phyloP scores from a whole-genome alignment of 2,888 invertebrate genomes.

The Cephus pulcher region DNA sequence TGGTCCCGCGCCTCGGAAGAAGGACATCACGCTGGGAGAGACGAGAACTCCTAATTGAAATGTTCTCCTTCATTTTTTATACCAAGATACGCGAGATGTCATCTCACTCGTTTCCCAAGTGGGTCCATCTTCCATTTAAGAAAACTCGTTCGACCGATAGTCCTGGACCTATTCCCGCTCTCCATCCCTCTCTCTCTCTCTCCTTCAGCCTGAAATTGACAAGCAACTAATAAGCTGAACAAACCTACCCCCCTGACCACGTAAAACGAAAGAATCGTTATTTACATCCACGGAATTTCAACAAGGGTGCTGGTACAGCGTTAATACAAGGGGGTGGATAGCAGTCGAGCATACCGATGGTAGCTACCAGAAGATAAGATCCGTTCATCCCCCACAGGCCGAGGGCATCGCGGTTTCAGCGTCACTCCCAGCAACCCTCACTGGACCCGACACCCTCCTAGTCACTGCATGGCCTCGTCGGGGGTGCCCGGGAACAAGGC shows the following conservation, averaged over 20 bases:
- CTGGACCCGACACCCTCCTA: conserved; percentile 24
- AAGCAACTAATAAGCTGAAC: not conserved
- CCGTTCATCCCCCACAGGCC: conserved; percentile 47
- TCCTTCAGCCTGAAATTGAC: not conserved
- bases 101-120: conserved; percentile 27
- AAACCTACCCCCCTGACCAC: not conserved
- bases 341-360: conserved; percentile 25
- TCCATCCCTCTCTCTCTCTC: not conserved
- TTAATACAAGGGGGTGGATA: not conserved
- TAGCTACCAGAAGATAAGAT: conserved; percentile 51
- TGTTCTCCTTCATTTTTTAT: conserved; percentile 60
- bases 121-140: not conserved
- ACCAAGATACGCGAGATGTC: conserved; percentile 50
- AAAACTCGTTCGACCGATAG: not conserved
- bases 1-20: conserved; percentile 41
- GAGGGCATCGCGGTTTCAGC: conserved; percentile 51
- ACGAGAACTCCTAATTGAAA: conserved; percentile 61
- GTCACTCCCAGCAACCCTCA: conserved; percentile 45
- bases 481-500: conserved; percentile 11
- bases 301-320: not conserved
- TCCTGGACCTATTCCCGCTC: not conserved
- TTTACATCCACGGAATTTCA: not conserved
- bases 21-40: conserved; percentile 56
- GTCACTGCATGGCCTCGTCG: not conserved
- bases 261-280: not conserved